Evolutionary conservation across 2,797 vertebrate species (phyloP).

Genomic region (Cygnus olor): DNA sequence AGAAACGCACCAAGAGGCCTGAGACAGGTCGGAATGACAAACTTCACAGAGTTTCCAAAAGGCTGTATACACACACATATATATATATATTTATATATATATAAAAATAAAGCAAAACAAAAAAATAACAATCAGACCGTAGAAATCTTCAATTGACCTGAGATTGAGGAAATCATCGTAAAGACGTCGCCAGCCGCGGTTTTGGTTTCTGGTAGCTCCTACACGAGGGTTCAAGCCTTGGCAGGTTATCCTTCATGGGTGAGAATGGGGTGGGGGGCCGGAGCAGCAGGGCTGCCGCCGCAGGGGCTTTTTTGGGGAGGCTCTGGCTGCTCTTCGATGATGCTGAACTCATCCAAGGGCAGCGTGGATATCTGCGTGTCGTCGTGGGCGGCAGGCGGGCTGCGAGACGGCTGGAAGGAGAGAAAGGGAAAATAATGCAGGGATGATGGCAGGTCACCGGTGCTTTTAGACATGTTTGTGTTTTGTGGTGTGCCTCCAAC

Average conservation of each 20-base stretch:
- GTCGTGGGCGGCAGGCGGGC: slow-evolving; percentile 63
- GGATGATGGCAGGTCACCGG: fast-evolving
- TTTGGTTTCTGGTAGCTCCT: slow-evolving; percentile 60
- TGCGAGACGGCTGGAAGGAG: slow-evolving; percentile 73
- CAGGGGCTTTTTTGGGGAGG: background rate
- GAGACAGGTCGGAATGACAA: slow-evolving; percentile 41
- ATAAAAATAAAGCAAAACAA: slow-evolving; percentile 79
- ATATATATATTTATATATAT: slow-evolving; percentile 57
- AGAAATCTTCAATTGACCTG: slow-evolving; percentile 87
- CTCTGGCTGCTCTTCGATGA: slow-evolving; percentile 79
- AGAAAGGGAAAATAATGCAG: background rate
- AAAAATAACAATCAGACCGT: slow-evolving; percentile 70
- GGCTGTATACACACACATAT: slow-evolving; percentile 40
- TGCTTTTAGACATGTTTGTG: fast-evolving
- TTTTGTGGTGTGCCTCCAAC: background rate
- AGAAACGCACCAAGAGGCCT: slow-evolving; percentile 9
- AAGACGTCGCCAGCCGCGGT: slow-evolving; percentile 71
- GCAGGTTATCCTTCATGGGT: slow-evolving; percentile 81
- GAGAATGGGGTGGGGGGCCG: background rate
- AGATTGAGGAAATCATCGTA: slow-evolving; percentile 82
- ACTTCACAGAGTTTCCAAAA: slow-evolving; percentile 63
- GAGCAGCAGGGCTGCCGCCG: background rate
- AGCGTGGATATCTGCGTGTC: slow-evolving; percentile 86
- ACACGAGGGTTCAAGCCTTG: slow-evolving; percentile 71
- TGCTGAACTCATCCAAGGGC: slow-evolving; percentile 83